Evolutionary conservation across 1,140 invertebrate species (phyloP).

Genomic region (Nylanderia fulva): DNA sequence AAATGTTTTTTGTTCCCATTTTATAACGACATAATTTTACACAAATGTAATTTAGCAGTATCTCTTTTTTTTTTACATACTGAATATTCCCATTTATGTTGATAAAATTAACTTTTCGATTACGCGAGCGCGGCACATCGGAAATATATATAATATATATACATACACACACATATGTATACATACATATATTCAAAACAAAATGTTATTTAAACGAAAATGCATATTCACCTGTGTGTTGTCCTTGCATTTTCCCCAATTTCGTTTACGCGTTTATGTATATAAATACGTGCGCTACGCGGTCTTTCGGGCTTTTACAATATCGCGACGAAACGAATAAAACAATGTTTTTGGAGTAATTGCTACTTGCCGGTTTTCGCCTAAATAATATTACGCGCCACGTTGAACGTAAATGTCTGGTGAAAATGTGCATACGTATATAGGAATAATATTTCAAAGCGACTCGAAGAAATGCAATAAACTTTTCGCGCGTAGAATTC

Average conservation of each 20-base stretch:
- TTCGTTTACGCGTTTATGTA: slow-evolving; percentile 19
- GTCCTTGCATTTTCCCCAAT: slow-evolving; percentile 24
- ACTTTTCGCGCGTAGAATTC: not conserved
- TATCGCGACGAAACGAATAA: slow-evolving; percentile 31
- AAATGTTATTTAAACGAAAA: slow-evolving; percentile 57
- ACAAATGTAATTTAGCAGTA: slow-evolving; percentile 47
- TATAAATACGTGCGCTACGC: not conserved
- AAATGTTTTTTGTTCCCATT: slow-evolving; percentile 47
- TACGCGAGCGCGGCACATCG: not conserved
- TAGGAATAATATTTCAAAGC: not conserved
- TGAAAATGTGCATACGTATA: not conserved
- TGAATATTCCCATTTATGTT: slow-evolving; percentile 46
- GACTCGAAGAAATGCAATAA: slow-evolving; percentile 20
- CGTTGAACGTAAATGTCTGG: not conserved
- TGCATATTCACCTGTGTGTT: slow-evolving; percentile 45
- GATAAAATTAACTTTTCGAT: slow-evolving; percentile 54
- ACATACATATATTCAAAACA: slow-evolving; percentile 27
- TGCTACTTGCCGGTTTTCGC: slow-evolving; percentile 31
- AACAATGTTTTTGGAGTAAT: slow-evolving; percentile 45
- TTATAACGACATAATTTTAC: slow-evolving; percentile 56
- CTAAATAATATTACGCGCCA: slow-evolving; percentile 21
- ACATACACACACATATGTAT: no score
- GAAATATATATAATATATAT: no score
- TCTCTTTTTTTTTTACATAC: slow-evolving; percentile 35
- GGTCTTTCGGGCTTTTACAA: not conserved